Conservation (phyloP, 2,888 invertebrate genomes). For the Chalcis sispes region DNA sequence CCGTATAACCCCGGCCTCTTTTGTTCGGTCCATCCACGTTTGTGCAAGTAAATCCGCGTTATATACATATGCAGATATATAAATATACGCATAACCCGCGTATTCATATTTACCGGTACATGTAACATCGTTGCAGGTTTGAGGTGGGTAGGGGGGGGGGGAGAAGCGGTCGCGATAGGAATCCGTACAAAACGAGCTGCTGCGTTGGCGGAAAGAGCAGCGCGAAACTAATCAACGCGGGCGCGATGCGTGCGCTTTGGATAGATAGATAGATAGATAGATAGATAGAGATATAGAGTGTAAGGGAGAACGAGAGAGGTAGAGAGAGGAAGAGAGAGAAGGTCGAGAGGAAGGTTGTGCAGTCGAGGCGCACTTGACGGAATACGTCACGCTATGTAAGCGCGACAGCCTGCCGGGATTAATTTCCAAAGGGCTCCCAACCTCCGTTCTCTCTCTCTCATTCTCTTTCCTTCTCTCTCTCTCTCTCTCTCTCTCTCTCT, state of each 20-base stretch:
- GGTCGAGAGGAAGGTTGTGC: not conserved
- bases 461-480: too few species aligned
- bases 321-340: not conserved
- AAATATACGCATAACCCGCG: not conserved
- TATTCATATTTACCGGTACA: not conserved
- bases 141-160: too few species aligned
- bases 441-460: too few species aligned
- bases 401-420: constrained; percentile 20
- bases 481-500: too few species aligned
- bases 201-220: constrained; percentile 21
- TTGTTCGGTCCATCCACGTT: too few species aligned
- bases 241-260: too few species aligned
- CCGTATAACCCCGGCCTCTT: constrained; percentile 4
- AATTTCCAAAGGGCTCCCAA: constrained; percentile 44
- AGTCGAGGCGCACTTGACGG: constrained; percentile 2
- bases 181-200: constrained; percentile 41
- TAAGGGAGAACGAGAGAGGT: not conserved
- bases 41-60: not conserved
- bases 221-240: constrained; percentile 36
- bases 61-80: not conserved
- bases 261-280: not conserved
- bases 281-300: too few species aligned
- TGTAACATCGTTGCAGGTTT: too few species aligned
- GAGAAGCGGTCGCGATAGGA: constrained; percentile 13
- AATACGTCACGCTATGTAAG: constrained; percentile 5